Percentiles rank a stretch among this genome's conserved stretches.
These are phyloP conservation scores for Xylophagus ater DNA, from an alignment of 2,888 invertebrate species.

Conservation along the genomic window DNA sequence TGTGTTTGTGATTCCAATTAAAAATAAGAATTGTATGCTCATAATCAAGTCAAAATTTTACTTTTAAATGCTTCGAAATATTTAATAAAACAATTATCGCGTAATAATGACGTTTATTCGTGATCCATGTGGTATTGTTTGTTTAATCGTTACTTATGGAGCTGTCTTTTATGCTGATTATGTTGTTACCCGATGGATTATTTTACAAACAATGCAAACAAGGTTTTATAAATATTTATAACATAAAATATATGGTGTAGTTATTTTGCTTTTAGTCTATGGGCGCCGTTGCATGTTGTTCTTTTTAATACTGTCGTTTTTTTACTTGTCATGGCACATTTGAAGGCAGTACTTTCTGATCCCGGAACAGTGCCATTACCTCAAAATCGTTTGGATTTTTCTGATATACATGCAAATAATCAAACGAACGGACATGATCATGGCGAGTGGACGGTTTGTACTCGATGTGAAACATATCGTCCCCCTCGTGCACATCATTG, in stretches of 20 bases:
- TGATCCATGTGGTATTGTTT: slow-evolving; percentile 78
- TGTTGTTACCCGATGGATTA: slow-evolving; percentile 73
- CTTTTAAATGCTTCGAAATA: no score
- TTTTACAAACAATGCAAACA: slow-evolving; percentile 66
- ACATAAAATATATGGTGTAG: slow-evolving; percentile 7
- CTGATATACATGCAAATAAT: slow-evolving; percentile 55
- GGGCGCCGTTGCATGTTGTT: slow-evolving; percentile 71
- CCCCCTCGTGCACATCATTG: slow-evolving; percentile 83
- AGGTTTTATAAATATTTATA: slow-evolving; percentile 43
- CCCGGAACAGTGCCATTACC: slow-evolving; percentile 77
- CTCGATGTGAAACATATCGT: slow-evolving; percentile 67
- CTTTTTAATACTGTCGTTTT: slow-evolving; percentile 69
- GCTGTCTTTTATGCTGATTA: slow-evolving; percentile 80
- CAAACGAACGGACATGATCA: slow-evolving; percentile 45
- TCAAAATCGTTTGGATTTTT: slow-evolving; percentile 62
- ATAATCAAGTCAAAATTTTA: no score
- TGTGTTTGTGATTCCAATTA: no score
- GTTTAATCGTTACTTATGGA: slow-evolving; percentile 65
- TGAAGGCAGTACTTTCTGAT: slow-evolving; percentile 80
- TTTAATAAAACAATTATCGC: no score
- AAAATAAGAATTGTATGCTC: no score
- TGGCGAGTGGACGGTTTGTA: slow-evolving; percentile 68
- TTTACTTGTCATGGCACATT: slow-evolving; percentile 61
- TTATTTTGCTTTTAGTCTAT: slow-evolving; percentile 45
- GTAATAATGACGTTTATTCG: slow-evolving; percentile 58